phyloP scores from a whole-genome alignment of 2,797 vertebrate genomes.

The Oceanodroma leucorhoa region DNA sequence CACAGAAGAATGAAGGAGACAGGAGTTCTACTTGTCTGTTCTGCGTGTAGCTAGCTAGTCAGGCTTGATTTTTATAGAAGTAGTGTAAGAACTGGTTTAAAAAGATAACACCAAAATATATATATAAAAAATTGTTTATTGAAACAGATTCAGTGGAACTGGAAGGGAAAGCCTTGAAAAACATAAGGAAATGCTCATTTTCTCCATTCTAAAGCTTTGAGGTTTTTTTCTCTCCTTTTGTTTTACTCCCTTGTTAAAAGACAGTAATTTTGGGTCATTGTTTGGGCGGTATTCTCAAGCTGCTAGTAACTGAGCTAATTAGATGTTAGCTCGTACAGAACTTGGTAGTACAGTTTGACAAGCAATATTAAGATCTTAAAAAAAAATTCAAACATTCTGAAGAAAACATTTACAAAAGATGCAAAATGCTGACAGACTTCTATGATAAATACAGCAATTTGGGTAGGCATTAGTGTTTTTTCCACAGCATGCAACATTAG shows the following conservation, averaged over 20 bases:
- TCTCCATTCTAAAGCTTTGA: not conserved
- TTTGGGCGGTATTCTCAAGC: not conserved
- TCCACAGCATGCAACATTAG: not conserved
- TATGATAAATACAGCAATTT: not conserved
- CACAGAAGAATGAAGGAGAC: not conserved
- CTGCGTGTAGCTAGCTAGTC: not conserved
- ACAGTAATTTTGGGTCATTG: not conserved
- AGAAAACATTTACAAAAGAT: not conserved
- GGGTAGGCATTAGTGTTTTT: not conserved
- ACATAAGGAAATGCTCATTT: not conserved
- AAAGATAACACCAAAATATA: not conserved
- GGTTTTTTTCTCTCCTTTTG: accelerated
- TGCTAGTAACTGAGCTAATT: not conserved
- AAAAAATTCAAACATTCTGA: not conserved
- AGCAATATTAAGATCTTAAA: not conserved
- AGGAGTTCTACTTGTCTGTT: not conserved
- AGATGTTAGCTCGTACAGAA: not conserved
- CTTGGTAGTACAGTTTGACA: not conserved
- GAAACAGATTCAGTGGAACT: not conserved
- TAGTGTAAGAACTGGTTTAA: not conserved
- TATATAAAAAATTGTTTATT: not conserved
- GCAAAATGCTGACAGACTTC: not conserved
- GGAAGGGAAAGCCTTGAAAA: not conserved
- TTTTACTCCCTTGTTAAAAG: not conserved
- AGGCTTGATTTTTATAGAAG: not conserved